A percentile compares a stretch with the other conserved stretches of the same genome.
These are phyloP conservation scores for Colostygia pectinataria DNA, from an alignment of 2,888 invertebrate species.

Conservation along the genomic window DNA sequence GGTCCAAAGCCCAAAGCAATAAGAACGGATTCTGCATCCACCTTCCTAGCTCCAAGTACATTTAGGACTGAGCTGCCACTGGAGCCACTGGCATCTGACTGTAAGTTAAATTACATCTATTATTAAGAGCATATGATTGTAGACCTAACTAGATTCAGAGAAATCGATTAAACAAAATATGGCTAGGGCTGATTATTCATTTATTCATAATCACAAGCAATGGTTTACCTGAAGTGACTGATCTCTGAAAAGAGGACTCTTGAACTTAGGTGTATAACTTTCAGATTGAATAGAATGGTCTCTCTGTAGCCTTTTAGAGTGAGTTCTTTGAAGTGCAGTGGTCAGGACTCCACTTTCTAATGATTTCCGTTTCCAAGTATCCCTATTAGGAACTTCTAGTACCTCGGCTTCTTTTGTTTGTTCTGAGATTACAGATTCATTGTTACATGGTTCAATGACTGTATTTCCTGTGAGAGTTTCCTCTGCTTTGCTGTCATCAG, in stretches of 20 bases:
- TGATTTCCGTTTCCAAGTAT: slow-evolving; percentile 67
- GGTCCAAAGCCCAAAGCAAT: slow-evolving; percentile 92
- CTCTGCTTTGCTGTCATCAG: slow-evolving; percentile 66
- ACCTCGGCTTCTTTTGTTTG: slow-evolving; percentile 15
- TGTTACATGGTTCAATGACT: slow-evolving; percentile 55
- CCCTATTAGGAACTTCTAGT: slow-evolving; percentile 63
- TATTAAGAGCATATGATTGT: background rate
- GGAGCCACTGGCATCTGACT: slow-evolving; percentile 80
- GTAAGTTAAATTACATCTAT: slow-evolving; percentile 24
- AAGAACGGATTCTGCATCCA: slow-evolving; percentile 95
- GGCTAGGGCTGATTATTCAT: background rate
- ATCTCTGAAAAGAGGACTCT: slow-evolving; percentile 75
- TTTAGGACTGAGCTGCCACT: slow-evolving; percentile 91
- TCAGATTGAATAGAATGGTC: slow-evolving; percentile 78
- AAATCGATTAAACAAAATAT: too few species aligned
- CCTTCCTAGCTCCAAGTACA: slow-evolving; percentile 90
- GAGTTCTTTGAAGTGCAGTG: slow-evolving; percentile 53
- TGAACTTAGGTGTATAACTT: slow-evolving; percentile 67
- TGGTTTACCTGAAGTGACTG: slow-evolving; percentile 71
- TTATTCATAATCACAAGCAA: background rate
- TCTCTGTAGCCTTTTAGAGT: slow-evolving; percentile 63
- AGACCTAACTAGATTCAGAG: background rate
- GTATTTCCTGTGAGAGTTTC: slow-evolving; percentile 65
- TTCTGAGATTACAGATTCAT: slow-evolving; percentile 41
- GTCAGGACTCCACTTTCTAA: slow-evolving; percentile 64